Evolutionary conservation across 2,797 vertebrate genomes (phyloP).

Genomic region (Rhinoraja longicauda): DNA sequence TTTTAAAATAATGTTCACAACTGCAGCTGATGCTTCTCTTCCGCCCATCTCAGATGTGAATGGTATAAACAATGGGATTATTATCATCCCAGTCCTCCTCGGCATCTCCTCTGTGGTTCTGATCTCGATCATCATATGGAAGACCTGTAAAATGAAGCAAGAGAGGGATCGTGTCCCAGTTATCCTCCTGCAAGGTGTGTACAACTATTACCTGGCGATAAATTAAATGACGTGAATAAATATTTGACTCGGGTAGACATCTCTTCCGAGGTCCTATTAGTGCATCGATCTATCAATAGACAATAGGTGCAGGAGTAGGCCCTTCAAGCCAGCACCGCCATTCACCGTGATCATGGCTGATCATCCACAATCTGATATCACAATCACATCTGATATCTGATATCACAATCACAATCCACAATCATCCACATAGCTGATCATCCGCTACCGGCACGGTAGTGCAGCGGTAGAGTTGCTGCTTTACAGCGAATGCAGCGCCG

Average conservation of each 20-base stretch:
- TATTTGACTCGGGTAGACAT: background rate
- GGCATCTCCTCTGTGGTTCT: conserved; percentile 42
- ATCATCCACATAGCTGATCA: no score
- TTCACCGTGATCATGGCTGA: no score
- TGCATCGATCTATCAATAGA: background rate
- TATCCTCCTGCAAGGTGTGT: conserved; percentile 41
- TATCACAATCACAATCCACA: no score
- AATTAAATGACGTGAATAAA: background rate
- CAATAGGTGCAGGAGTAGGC: no score
- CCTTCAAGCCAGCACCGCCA: no score
- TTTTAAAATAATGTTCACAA: no score
- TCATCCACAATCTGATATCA: no score
- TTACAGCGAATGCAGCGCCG: no score
- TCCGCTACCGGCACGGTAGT: no score
- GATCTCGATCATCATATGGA: conserved; percentile 44
- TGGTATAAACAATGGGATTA: conserved; percentile 31
- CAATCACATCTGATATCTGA: no score
- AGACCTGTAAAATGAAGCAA: background rate
- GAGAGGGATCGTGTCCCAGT: background rate
- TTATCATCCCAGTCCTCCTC: conserved; percentile 43
- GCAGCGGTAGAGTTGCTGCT: no score
- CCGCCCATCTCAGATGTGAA: conserved; percentile 39
- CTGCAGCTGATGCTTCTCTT: background rate
- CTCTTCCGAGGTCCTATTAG: background rate
- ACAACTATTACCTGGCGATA: background rate